These are phyloP conservation scores for Xiphorhynchus elegans DNA, from an alignment of 2,113 vertebrate genomes.

Conservation along the genomic window DNA sequence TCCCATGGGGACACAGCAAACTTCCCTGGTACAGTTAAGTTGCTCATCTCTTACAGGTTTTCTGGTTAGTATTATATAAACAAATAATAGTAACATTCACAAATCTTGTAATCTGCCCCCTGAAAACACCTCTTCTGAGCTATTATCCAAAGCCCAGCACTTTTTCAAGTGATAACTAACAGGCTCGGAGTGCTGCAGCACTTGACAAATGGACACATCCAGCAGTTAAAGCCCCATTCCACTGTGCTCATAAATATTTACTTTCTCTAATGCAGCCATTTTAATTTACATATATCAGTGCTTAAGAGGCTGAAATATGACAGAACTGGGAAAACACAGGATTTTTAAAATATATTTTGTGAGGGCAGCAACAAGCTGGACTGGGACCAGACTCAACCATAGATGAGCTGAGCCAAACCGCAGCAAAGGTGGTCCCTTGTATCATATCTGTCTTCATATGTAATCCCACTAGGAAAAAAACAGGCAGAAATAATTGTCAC, in stretches of 20 bases:
- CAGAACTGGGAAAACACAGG: constrained; percentile 12
- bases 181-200: neutral
- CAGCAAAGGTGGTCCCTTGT: neutral
- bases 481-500: neutral
- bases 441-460: constrained; percentile 39
- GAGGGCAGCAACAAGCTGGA: constrained; percentile 36
- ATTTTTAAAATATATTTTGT: constrained; percentile 43
- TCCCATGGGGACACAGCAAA: neutral
- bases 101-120: neutral
- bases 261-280: constrained; percentile 25
- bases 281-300: constrained; percentile 8
- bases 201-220: neutral
- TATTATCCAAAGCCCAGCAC: neutral
- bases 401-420: neutral
- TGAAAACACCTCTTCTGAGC: neutral
- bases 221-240: neutral
- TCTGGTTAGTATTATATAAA: neutral
- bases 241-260: constrained; percentile 49
- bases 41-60: neutral
- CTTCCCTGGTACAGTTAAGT: neutral
- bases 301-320: constrained; percentile 26
- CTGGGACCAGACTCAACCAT: neutral
- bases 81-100: neutral
- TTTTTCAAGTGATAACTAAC: constrained; percentile 7
- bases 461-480: neutral